These are phyloP conservation scores for Xiphophorus hellerii DNA, from an alignment of 2,113 vertebrate species.

Conservation along the genomic window DNA sequence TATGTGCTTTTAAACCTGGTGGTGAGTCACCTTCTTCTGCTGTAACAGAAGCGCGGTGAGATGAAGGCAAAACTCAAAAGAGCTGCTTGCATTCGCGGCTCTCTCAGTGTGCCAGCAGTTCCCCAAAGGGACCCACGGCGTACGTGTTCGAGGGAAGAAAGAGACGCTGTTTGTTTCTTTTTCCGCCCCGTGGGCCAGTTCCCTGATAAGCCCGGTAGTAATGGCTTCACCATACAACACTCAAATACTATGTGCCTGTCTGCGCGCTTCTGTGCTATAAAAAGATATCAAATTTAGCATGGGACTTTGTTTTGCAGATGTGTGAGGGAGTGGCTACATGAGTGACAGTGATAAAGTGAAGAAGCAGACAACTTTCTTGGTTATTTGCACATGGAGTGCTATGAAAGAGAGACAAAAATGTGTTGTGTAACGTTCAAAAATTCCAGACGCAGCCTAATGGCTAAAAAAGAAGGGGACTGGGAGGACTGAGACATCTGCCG, in stretches of 20 bases:
- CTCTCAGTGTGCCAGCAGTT: slow-evolving; percentile 38
- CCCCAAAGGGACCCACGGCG: slow-evolving; percentile 43
- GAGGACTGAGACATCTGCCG: slow-evolving; percentile 75
- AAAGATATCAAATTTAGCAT: slow-evolving; percentile 13
- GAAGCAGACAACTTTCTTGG: slow-evolving; percentile 31
- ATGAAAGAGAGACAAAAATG: slow-evolving; percentile 67
- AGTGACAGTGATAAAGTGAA: slow-evolving; percentile 23
- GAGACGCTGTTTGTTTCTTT: slow-evolving; percentile 31
- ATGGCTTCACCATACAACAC: slow-evolving; percentile 65
- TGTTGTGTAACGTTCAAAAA: slow-evolving; percentile 76
- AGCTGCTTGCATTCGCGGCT: slow-evolving; percentile 23
- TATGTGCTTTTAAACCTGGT: slow-evolving; percentile 31
- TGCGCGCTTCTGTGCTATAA: slow-evolving; percentile 15
- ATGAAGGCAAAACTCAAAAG: slow-evolving; percentile 55
- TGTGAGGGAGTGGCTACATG: slow-evolving; percentile 9
- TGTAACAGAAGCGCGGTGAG: slow-evolving; percentile 45
- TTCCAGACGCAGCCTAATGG: slow-evolving; percentile 79
- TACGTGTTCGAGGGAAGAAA: slow-evolving; percentile 33
- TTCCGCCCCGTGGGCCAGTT: slow-evolving; percentile 25
- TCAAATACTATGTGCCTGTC: slow-evolving; percentile 15
- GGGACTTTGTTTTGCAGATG: slow-evolving; percentile 20
- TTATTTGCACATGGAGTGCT: slow-evolving; percentile 57
- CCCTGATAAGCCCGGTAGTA: slow-evolving; percentile 47
- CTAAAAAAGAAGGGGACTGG: slow-evolving; percentile 79
- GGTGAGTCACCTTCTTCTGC: slow-evolving; percentile 58